Conservation (phyloP, 2,113 vertebrate genomes). For the Piaya cayana region DNA sequence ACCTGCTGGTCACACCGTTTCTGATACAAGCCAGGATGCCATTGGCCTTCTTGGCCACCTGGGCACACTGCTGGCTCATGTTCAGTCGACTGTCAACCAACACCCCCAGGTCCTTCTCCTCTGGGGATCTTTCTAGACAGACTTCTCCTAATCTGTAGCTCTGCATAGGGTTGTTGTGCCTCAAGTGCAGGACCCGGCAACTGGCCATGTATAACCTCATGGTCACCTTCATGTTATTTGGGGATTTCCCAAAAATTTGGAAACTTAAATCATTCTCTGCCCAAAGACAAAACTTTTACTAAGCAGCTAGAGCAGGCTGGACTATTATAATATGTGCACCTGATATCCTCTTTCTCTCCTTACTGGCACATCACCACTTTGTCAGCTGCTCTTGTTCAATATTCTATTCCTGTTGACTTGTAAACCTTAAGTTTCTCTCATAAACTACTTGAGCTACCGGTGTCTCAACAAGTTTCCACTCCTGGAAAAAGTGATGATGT, state of each 20-base stretch:
- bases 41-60: too few relatives aligned
- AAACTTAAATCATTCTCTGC: neutral
- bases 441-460: neutral
- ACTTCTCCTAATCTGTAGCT: too few relatives aligned
- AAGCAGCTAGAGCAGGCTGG: neutral
- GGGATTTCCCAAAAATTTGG: neutral
- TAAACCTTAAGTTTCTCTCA: neutral
- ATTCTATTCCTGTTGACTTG: neutral
- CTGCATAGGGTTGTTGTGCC: too few relatives aligned
- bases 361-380: neutral
- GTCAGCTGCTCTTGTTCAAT: neutral
- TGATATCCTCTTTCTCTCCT: neutral
- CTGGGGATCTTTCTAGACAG: too few relatives aligned
- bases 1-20: too few relatives aligned
- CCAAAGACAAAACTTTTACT: neutral
- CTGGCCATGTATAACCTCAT: too few relatives aligned
- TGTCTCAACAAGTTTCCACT: neutral
- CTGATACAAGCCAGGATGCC: too few relatives aligned
- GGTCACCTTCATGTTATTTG: neutral
- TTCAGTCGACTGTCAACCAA: too few relatives aligned
- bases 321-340: neutral
- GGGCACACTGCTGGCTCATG: too few relatives aligned
- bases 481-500: fast-evolving
- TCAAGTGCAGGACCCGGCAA: too few relatives aligned
- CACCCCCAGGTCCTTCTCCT: too few relatives aligned